phyloP scores from a whole-genome alignment of 1,140 invertebrate species.

The Hyposmocoma kahamanoa region DNA sequence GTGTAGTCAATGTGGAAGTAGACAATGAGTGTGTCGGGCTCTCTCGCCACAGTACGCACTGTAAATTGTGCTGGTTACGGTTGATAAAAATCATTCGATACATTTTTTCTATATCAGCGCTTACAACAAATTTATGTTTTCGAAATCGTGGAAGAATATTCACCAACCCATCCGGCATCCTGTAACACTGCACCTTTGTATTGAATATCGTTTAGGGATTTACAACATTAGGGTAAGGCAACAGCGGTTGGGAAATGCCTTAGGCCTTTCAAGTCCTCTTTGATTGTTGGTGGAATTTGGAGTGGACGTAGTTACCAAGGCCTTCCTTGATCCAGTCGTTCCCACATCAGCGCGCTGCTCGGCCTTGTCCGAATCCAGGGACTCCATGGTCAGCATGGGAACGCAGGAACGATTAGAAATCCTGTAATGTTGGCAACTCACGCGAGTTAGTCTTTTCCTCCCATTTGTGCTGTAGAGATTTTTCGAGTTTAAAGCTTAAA shows the following conservation, averaged over 20 bases:
- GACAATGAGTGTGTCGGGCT: constrained; percentile 13
- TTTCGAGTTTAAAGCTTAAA: background rate
- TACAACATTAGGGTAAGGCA: no score
- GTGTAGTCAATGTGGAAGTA: constrained; percentile 22
- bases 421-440: constrained; percentile 3
- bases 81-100: constrained; percentile 18
- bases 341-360: no score
- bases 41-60: constrained; percentile 33
- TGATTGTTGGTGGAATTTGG: background rate
- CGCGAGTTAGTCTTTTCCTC: background rate
- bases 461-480: background rate
- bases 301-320: background rate
- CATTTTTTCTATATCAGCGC: constrained; percentile 16
- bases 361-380: background rate
- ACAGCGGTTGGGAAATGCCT: no score
- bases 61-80: constrained; percentile 22
- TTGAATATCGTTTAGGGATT: constrained; percentile 32
- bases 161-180: constrained; percentile 32
- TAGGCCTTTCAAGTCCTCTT: no score
- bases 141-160: constrained; percentile 37
- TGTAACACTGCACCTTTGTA: constrained; percentile 38
- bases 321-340: background rate
- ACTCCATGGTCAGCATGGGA: background rate
- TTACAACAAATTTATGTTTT: constrained; percentile 20
- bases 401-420: background rate